Conservation (phyloP, 2,113 vertebrate genomes). For the Indicator indicator region DNA sequence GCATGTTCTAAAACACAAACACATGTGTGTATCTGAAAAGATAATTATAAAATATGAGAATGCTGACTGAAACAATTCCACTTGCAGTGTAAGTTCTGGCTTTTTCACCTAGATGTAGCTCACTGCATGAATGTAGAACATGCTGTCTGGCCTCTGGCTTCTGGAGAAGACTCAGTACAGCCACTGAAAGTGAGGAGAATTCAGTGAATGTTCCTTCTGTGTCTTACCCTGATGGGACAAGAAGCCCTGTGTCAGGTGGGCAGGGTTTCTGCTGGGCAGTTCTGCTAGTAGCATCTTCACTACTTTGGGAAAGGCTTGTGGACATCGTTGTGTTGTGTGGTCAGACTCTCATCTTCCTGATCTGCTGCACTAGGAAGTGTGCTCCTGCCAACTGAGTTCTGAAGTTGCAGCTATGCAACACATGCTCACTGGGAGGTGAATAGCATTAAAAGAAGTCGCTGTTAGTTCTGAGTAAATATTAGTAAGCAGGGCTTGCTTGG, state of each 20-base stretch:
- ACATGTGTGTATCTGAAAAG: background rate
- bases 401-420: background rate
- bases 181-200: background rate
- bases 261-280: background rate
- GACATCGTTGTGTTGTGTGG: rapidly evolving
- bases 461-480: background rate
- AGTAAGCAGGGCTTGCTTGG: background rate
- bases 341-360: background rate
- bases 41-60: background rate
- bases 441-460: background rate
- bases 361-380: background rate
- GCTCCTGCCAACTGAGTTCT: background rate
- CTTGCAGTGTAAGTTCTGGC: background rate
- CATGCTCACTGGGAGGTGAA: background rate
- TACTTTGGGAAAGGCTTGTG: background rate
- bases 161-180: background rate
- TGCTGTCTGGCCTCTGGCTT: rapidly evolving
- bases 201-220: background rate
- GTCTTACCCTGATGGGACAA: background rate
- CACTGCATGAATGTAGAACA: rapidly evolving
- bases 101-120: background rate
- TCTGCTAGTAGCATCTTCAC: background rate
- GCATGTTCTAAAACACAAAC: background rate
- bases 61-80: background rate
- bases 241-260: background rate